Percentiles rank a stretch among this genome's conserved stretches.
Conservation (phyloP, 2,113 vertebrate genomes). For the Salminus brasiliensis region DNA sequence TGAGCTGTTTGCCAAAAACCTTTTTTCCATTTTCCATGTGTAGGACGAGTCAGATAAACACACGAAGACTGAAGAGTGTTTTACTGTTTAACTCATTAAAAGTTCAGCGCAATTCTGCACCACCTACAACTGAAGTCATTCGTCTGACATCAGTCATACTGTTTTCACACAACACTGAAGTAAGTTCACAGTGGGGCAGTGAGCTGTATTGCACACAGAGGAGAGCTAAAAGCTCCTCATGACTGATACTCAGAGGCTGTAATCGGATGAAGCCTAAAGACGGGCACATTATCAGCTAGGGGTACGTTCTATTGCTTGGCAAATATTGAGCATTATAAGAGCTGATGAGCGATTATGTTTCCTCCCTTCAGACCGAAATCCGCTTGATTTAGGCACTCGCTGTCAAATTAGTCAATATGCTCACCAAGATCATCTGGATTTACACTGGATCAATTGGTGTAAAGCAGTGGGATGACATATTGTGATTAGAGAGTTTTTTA, state of each 20-base stretch:
- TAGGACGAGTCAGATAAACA: constrained; percentile 4
- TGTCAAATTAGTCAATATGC: constrained; percentile 29
- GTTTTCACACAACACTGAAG: background rate
- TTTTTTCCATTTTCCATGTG: constrained; percentile 6
- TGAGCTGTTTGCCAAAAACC: background rate
- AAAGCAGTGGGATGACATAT: background rate
- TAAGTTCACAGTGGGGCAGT: background rate
- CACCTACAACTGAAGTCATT: constrained; percentile 21
- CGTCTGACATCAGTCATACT: constrained; percentile 32
- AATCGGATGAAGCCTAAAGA: constrained; percentile 41
- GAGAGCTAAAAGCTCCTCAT: constrained; percentile 1
- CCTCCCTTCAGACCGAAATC: background rate
- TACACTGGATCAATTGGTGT: background rate
- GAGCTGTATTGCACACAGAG: too few species aligned
- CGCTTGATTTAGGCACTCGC: constrained; percentile 9
- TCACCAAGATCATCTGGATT: constrained; percentile 5
- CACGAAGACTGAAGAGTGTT: background rate
- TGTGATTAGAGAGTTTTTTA: background rate
- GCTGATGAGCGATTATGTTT: constrained; percentile 17
- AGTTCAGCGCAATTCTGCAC: constrained; percentile 10
- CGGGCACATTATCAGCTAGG: constrained; percentile 16
- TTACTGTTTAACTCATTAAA: constrained; percentile 11
- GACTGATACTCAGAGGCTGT: constrained; percentile 18
- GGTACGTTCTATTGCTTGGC: constrained; percentile 37
- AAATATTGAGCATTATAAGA: constrained; percentile 24